Evolutionary conservation across 2,113 vertebrate species (phyloP).

Genomic region (Hippocampus guttulatus): DNA sequence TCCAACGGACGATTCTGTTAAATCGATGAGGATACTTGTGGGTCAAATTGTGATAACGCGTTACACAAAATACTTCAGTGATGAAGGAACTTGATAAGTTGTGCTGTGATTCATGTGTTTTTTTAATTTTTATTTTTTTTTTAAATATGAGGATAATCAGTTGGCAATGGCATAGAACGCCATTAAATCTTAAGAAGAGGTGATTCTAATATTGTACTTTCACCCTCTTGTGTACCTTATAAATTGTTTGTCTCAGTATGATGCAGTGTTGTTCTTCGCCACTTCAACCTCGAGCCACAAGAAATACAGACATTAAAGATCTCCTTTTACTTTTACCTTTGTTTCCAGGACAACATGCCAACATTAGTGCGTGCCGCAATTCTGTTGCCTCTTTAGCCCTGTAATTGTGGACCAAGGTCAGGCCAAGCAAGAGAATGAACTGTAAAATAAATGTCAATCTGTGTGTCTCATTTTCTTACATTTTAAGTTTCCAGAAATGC

Average conservation of each 20-base stretch:
- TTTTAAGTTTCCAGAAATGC: conserved; percentile 72
- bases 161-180: not conserved
- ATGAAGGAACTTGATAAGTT: not conserved
- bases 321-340: conserved; percentile 24
- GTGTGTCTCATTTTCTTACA: conserved; percentile 71
- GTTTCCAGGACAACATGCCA: conserved; percentile 22
- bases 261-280: not conserved
- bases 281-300: not conserved
- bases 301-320: not conserved
- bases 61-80: too few species aligned
- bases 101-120: not conserved
- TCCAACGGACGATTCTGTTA: too few species aligned
- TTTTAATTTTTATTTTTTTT: not conserved
- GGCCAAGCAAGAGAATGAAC: conserved; percentile 37
- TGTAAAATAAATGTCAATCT: conserved; percentile 63
- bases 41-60: too few species aligned
- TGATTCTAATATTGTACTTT: not conserved
- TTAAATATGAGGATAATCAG: not conserved
- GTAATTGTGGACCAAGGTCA: conserved; percentile 21
- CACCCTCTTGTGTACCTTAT: not conserved
- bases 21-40: too few species aligned
- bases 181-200: not conserved
- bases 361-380: conserved; percentile 48
- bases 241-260: not conserved
- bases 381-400: conserved; percentile 33